These are phyloP conservation scores for Neotoxoptera formosana DNA, from an alignment of 1,140 invertebrate species.

Conservation along the genomic window DNA sequence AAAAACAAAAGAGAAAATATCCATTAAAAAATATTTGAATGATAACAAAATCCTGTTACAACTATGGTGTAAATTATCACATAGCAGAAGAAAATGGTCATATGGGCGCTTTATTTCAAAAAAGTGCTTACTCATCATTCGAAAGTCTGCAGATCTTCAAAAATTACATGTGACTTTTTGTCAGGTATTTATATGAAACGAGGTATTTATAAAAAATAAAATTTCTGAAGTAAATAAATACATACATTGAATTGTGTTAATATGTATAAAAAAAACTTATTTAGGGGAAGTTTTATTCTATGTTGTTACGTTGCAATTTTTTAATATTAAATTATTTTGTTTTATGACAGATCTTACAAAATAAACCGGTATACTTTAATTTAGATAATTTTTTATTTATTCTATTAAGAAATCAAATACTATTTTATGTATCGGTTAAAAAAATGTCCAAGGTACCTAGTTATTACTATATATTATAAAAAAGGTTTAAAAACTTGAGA, in stretches of 20 bases:
- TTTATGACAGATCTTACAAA: constrained; percentile 9
- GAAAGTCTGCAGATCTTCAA: constrained; percentile 47
- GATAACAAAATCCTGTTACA: constrained; percentile 46
- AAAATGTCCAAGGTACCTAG: neutral
- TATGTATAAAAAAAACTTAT: neutral
- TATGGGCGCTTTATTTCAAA: constrained; percentile 43
- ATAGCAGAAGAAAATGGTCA: constrained; percentile 55
- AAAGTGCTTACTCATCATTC: constrained; percentile 28
- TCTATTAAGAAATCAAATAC: neutral
- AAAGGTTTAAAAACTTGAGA: neutral
- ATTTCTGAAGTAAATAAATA: constrained; percentile 38
- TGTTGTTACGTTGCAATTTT: neutral
- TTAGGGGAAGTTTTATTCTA: neutral
- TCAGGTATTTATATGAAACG: constrained; percentile 57
- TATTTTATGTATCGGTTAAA: neutral
- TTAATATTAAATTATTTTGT: neutral
- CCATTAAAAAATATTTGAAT: constrained; percentile 45
- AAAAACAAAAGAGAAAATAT: constrained; percentile 28
- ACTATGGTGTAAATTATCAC: constrained; percentile 49
- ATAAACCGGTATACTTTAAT: constrained; percentile 1
- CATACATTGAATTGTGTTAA: constrained; percentile 20
- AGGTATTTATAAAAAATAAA: constrained; percentile 57
- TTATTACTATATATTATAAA: neutral
- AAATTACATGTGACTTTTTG: constrained; percentile 56
- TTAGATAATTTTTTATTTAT: neutral